Evolutionary conservation across 1,140 invertebrate species (phyloP).

Genomic region (Octopus sinensis): DNA sequence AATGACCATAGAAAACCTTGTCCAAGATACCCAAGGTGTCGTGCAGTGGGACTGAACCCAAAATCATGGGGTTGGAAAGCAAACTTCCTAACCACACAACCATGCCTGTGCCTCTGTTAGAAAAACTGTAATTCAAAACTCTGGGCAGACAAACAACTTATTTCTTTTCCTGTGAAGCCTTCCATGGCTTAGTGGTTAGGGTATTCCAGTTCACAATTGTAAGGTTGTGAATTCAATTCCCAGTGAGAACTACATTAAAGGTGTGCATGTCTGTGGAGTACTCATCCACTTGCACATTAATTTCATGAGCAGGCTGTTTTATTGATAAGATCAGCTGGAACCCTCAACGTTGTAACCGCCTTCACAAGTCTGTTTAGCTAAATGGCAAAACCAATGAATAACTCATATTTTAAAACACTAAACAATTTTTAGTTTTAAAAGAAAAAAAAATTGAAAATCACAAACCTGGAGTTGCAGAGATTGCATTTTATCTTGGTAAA

Average conservation of each 20-base stretch:
- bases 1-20: too few species aligned
- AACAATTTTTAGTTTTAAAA: background rate
- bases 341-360: background rate
- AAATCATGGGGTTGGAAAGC: too few species aligned
- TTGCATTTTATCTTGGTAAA: conserved; percentile 29
- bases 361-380: background rate
- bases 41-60: too few species aligned
- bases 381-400: background rate
- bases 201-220: too few species aligned
- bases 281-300: background rate
- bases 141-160: too few species aligned
- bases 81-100: too few species aligned
- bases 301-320: background rate
- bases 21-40: too few species aligned
- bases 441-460: background rate
- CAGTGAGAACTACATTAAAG: background rate
- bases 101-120: too few species aligned
- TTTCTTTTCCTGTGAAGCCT: too few species aligned
- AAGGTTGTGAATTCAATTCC: too few species aligned
- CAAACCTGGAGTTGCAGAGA: conserved; percentile 29
- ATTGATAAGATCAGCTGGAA: background rate
- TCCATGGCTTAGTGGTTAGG: too few species aligned
- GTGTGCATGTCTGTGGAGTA: background rate
- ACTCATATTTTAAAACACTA: background rate
- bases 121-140: too few species aligned